phyloP scores from a whole-genome alignment of 2,888 invertebrate genomes.

The Conus canariensis region DNA sequence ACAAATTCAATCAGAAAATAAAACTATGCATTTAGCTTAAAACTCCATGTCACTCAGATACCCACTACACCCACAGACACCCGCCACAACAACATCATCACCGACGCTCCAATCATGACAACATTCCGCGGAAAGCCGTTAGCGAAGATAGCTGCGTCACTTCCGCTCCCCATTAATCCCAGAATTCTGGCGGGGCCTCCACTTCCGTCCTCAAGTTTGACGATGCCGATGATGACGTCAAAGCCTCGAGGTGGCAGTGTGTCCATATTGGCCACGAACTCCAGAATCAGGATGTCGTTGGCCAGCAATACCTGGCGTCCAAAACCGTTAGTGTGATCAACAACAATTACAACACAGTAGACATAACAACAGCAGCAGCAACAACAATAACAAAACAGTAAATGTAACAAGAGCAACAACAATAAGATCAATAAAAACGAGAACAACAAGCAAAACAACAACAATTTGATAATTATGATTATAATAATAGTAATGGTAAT shows the following conservation, averaged over 20 bases:
- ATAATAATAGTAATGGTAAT: too few species aligned
- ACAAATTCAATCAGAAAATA: too few species aligned
- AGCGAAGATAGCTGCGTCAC: neutral
- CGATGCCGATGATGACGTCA: conserved; percentile 80
- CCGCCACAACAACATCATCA: neutral
- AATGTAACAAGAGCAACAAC: conserved; percentile 70
- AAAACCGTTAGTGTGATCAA: neutral
- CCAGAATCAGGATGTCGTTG: conserved; percentile 81
- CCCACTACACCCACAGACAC: neutral
- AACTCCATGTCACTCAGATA: too few species aligned
- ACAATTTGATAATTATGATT: too few species aligned
- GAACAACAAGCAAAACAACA: too few species aligned
- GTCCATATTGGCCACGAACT: conserved; percentile 82
- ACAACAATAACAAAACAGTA: conserved; percentile 80
- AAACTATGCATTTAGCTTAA: too few species aligned
- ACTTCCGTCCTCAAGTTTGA: conserved; percentile 83
- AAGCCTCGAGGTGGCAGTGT: conserved; percentile 57
- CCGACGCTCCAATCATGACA: neutral
- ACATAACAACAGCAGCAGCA: conserved; percentile 73
- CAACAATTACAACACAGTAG: too few species aligned
- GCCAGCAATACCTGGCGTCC: conserved; percentile 78
- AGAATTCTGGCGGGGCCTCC: conserved; percentile 83
- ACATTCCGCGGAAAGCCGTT: neutral
- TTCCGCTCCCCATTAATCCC: conserved; percentile 43
- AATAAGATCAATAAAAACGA: too few species aligned